These are phyloP conservation scores for Dinoponera quadriceps DNA, from an alignment of 1,140 invertebrate genomes.

Conservation along the genomic window DNA sequence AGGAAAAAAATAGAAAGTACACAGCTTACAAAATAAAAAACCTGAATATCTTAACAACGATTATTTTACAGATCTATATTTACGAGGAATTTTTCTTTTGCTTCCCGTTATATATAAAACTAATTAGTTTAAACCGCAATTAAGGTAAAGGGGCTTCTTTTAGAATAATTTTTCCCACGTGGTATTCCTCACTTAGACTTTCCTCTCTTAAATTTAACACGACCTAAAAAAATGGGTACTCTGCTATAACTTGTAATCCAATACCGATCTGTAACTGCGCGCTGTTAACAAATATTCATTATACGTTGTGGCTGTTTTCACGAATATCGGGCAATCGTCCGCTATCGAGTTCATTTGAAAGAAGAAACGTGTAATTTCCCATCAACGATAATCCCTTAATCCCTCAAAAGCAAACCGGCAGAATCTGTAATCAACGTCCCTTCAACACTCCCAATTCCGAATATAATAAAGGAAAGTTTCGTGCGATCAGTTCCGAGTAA, in stretches of 20 bases:
- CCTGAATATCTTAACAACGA: no score
- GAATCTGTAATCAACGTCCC: background rate
- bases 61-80: no score
- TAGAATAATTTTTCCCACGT: background rate
- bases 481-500: conserved; percentile 41
- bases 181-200: background rate
- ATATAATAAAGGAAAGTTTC: conserved; percentile 6
- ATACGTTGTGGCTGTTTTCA: conserved; percentile 39
- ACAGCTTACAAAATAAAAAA: no score
- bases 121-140: no score
- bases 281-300: conserved; percentile 47
- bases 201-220: background rate
- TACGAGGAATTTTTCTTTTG: no score
- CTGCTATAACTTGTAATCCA: conserved; percentile 26
- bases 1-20: no score
- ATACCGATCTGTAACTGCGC: conserved; percentile 11
- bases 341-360: no score
- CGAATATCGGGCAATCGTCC: conserved; percentile 17
- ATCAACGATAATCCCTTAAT: background rate
- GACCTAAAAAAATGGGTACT: background rate
- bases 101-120: no score
- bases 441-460: background rate
- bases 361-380: conserved; percentile 10
- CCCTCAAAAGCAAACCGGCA: background rate
- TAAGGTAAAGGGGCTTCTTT: no score